Evolutionary conservation across 2,797 vertebrate species (phyloP).

Genomic region (Megalops cyprinoides): DNA sequence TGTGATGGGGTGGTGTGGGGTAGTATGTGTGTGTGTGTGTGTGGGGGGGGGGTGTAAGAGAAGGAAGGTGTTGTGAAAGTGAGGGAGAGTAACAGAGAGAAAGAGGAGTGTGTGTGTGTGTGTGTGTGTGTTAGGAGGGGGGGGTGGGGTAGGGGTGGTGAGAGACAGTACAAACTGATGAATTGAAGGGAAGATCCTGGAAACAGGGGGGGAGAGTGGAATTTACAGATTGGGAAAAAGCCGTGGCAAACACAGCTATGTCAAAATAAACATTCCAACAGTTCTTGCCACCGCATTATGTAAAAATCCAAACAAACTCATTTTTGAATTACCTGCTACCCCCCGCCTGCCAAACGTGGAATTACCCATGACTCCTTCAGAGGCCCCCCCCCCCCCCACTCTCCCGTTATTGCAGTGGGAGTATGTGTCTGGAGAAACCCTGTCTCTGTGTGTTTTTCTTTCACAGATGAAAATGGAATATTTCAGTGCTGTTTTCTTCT

Average conservation of each 20-base stretch:
- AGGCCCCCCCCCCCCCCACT: neutral
- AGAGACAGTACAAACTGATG: too few species aligned
- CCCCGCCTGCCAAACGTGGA: too few species aligned
- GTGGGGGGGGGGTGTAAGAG: too few species aligned
- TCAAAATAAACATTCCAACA: constrained; percentile 40
- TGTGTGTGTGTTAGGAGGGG: too few species aligned
- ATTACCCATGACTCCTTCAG: too few species aligned
- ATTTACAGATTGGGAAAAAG: too few species aligned
- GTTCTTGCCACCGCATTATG: constrained; percentile 37
- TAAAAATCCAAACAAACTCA: constrained; percentile 43
- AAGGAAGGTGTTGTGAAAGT: too few species aligned
- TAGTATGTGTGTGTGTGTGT: too few species aligned
- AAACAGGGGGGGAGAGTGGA: neutral
- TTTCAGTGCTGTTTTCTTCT: constrained; percentile 33
- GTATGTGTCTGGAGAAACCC: constrained; percentile 1
- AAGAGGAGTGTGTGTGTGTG: too few species aligned
- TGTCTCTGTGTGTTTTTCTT: constrained; percentile 46
- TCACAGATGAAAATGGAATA: constrained; percentile 48
- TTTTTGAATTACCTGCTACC: constrained; percentile 31
- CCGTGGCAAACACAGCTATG: constrained; percentile 36
- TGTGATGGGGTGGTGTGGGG: too few species aligned
- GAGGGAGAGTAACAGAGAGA: too few species aligned
- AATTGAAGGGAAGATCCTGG: neutral
- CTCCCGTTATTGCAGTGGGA: constrained; percentile 46
- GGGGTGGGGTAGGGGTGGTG: too few species aligned